Conservation (phyloP, 1,140 invertebrate species). For the Scaptomyza pallida region DNA sequence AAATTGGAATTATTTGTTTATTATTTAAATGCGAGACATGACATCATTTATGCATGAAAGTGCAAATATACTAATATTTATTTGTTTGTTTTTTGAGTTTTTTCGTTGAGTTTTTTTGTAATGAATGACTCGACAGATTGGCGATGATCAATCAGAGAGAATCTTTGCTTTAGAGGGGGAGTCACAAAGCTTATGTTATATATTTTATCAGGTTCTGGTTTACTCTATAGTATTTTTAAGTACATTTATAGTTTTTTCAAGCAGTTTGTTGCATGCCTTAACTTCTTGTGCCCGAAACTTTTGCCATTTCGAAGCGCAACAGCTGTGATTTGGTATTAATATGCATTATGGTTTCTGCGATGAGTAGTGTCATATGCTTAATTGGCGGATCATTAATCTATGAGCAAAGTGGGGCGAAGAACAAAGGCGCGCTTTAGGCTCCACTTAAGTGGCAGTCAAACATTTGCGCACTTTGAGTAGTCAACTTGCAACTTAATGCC, state of each 20-base stretch:
- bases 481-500: slow-evolving; percentile 77
- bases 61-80: slow-evolving; percentile 4
- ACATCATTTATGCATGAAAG: slow-evolving; percentile 25
- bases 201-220: no score
- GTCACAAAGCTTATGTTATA: no score
- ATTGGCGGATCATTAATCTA: slow-evolving; percentile 72
- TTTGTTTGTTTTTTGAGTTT: not conserved
- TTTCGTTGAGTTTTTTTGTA: not conserved
- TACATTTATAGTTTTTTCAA: no score
- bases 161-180: not conserved
- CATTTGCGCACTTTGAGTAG: slow-evolving; percentile 58
- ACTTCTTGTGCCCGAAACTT: no score
- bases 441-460: slow-evolving; percentile 74
- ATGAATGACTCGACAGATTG: slow-evolving; percentile 1
- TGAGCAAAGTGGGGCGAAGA: not conserved
- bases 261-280: no score
- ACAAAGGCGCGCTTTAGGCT: not conserved
- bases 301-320: slow-evolving; percentile 12
- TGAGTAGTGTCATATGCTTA: slow-evolving; percentile 52
- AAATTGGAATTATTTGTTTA: slow-evolving; percentile 11
- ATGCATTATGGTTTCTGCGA: slow-evolving; percentile 58
- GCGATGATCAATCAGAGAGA: not conserved
- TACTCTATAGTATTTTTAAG: no score
- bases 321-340: not conserved
- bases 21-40: slow-evolving; percentile 11